Base-by-base conservation (phyloP, 1,140 invertebrate species). In the Meloidogyne chitwoodi region DNA sequence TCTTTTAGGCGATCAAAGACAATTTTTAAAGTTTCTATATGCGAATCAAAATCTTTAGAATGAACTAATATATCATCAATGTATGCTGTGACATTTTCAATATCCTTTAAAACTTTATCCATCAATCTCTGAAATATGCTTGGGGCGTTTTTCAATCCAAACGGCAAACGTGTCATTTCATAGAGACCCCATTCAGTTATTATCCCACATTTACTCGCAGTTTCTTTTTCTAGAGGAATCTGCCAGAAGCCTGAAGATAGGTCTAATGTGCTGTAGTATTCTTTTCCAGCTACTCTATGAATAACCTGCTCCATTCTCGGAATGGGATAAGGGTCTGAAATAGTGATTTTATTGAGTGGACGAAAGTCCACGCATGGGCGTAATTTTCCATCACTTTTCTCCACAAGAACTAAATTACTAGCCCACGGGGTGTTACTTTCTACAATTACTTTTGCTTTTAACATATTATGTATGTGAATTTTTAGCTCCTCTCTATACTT, bases 211-310 rank as follows among this genome's bases (percentile, higher is more conserved):
- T 72, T 72, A 6, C 66, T 12, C 2, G 48, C 34, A 12, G 22
- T 62, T 14, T 72, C 29, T 12, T 31, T 11, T n/a, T 72, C 70
- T 44, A 72, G 14, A 3, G 70, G 70, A 22, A 72, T 61, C 26
- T 72, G 70, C 70, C 44, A 62, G 19, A 62, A 72, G 14, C 70
- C 70, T 10, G 44, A 62, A 11, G 70, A 56, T n/a, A 72, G 34
- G 44, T 72, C 70, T 22, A 72, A 16, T 2, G 62, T 72, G 11
- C 22, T 26, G 29, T 62, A 72, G 22, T 22, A 72, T 10, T 26
- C 19, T 31, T 31, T 68, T 10, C 67, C 67, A 11, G 67, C 67
- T 16, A 48, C 27, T 24, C 27, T 5, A 44, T 44, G 27, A 12
- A 68, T 68, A 31, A 24, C 24, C 34, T 68, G 38, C n/a, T 68